A percentile compares a stretch with the other conserved stretches of the same genome.
phyloP scores from a whole-genome alignment of 2,797 vertebrate species.

The Fundulus diaphanus region DNA sequence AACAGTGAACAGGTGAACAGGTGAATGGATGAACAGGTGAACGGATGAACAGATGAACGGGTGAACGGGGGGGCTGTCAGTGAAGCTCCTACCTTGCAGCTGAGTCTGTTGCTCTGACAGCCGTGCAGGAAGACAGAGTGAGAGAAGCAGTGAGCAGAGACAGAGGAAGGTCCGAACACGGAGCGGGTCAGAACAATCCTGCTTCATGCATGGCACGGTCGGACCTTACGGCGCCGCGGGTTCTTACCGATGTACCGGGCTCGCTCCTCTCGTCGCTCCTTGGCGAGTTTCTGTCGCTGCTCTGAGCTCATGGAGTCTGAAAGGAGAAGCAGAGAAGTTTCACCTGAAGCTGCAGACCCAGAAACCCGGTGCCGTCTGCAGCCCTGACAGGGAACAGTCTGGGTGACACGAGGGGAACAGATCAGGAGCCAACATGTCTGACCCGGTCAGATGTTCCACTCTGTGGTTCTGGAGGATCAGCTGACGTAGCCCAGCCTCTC shows the following conservation, averaged over 20 bases:
- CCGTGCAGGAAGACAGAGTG: slow-evolving; percentile 74
- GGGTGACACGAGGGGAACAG: too few species aligned
- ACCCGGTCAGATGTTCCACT: too few species aligned
- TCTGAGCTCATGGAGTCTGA: slow-evolving; percentile 90
- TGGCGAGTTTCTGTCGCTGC: slow-evolving; percentile 92
- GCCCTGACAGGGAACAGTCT: too few species aligned
- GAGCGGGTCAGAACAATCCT: background rate
- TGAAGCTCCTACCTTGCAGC: slow-evolving; percentile 82
- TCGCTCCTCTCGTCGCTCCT: slow-evolving; percentile 91
- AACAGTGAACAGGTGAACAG: background rate
- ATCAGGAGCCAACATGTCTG: too few species aligned
- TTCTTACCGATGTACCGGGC: slow-evolving; percentile 92
- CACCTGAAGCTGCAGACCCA: too few species aligned
- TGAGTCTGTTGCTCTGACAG: slow-evolving; percentile 84
- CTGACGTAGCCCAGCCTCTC: background rate
- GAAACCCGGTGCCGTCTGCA: too few species aligned
- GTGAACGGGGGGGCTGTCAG: slow-evolving; percentile 4
- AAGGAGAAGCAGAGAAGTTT: background rate
- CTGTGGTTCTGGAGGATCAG: too few species aligned
- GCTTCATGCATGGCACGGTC: slow-evolving; percentile 23
- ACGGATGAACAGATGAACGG: too few species aligned
- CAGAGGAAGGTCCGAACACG: slow-evolving; percentile 8
- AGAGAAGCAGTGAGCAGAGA: slow-evolving; percentile 59
- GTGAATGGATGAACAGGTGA: background rate
- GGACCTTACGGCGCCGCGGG: background rate